A percentile compares a stretch with the other conserved stretches of the same genome.
Conservation (phyloP, 2,888 invertebrate genomes). For the Caenorhabditis uteleia region DNA sequence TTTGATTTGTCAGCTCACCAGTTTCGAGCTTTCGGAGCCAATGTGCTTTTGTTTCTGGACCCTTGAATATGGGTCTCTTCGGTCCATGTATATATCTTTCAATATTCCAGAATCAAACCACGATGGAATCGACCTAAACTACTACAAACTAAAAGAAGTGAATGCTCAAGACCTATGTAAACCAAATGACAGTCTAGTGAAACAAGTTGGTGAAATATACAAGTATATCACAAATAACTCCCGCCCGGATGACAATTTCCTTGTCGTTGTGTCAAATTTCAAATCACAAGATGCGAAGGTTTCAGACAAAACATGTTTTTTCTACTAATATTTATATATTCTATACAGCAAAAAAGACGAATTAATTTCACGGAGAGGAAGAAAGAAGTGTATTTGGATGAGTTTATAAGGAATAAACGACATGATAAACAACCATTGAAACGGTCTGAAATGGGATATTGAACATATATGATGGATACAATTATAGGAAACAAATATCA, state of each 20-base stretch:
- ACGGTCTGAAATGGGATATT: conserved; percentile 38
- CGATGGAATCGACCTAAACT: conserved; percentile 35
- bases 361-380: conserved; percentile 65
- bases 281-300: conserved; percentile 7
- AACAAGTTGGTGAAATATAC: conserved; percentile 22
- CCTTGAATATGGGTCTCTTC: no score
- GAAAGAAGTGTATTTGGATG: conserved; percentile 61
- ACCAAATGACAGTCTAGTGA: conserved; percentile 24
- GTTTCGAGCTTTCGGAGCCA: no score
- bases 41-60: not conserved
- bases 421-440: conserved; percentile 48
- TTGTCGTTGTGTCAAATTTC: conserved; percentile 21
- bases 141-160: conserved; percentile 40
- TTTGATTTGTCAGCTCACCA: no score
- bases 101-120: conserved; percentile 12
- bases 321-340: not conserved
- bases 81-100: no score
- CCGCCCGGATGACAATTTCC: conserved; percentile 28
- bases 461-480: not conserved
- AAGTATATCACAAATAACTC: conserved; percentile 12
- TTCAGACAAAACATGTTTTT: not conserved
- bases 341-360: conserved; percentile 16
- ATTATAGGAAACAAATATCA: conserved; percentile 26
- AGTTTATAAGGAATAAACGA: conserved; percentile 59
- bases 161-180: conserved; percentile 13